Percentiles rank a stretch among this genome's conserved stretches.
Evolutionary conservation across 2,888 invertebrate species (phyloP).

Genomic region (Platycheirus rosarum): DNA sequence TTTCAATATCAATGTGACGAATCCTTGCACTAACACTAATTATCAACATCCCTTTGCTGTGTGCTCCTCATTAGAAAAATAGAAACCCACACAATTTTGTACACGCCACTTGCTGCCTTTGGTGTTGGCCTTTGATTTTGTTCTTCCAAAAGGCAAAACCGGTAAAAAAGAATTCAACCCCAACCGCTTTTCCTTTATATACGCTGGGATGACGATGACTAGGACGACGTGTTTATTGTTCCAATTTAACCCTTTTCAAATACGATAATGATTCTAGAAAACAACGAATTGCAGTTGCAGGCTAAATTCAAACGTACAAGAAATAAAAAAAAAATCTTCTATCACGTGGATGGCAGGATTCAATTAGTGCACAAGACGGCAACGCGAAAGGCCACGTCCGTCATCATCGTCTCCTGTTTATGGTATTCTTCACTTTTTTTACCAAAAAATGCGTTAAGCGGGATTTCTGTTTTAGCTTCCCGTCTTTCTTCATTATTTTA

Average conservation of each 20-base stretch:
- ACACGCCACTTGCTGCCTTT: constrained; percentile 11
- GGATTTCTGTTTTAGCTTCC: constrained; percentile 35
- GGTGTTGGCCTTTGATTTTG: constrained; percentile 40
- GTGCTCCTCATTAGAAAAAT: constrained; percentile 50
- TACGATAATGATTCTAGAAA: constrained; percentile 63
- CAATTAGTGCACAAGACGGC: constrained; percentile 70
- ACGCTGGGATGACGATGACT: no score
- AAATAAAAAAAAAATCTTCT: constrained; percentile 11
- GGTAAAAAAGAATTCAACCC: background rate
- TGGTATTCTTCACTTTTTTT: background rate
- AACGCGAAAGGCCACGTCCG: constrained; percentile 27
- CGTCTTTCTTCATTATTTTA: constrained; percentile 44
- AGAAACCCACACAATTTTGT: constrained; percentile 15
- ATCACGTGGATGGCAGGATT: constrained; percentile 66
- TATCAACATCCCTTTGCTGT: constrained; percentile 54
- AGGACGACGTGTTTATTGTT: constrained; percentile 47
- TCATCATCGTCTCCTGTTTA: constrained; percentile 15
- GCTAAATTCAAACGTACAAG: background rate
- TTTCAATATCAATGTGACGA: constrained; percentile 64
- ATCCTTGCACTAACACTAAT: constrained; percentile 71
- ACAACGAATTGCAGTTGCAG: constrained; percentile 40
- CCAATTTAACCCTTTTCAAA: constrained; percentile 71
- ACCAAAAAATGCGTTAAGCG: constrained; percentile 22
- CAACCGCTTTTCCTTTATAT: background rate
- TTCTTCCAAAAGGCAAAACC: constrained; percentile 1